A percentile compares a stretch with the other conserved stretches of the same genome.
Conservation (phyloP, 2,113 vertebrate species). For the Amphilophus citrinellus region DNA sequence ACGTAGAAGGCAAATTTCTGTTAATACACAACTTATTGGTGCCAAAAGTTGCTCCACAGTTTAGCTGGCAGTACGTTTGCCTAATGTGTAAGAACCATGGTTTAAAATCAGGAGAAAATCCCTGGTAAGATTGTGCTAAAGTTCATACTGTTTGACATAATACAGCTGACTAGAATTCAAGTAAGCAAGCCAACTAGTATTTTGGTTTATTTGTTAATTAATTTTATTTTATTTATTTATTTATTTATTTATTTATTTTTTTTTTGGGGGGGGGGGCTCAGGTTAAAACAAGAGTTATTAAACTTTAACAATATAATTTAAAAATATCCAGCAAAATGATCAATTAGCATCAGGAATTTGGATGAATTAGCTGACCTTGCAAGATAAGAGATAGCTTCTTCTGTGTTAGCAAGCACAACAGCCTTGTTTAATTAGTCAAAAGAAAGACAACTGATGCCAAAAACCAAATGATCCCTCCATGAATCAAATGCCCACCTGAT, state of each 20-base stretch:
- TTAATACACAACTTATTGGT: background rate
- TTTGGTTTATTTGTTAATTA: background rate
- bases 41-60: background rate
- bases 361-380: background rate
- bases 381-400: background rate
- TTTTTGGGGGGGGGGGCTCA: background rate
- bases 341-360: background rate
- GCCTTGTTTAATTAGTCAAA: background rate
- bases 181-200: background rate
- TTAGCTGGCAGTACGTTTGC: background rate
- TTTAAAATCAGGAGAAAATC: background rate
- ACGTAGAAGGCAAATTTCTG: background rate
- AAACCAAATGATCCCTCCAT: background rate
- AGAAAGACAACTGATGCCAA: background rate
- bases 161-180: background rate
- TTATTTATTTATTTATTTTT: background rate
- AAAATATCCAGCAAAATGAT: background rate
- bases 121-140: background rate
- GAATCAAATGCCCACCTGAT: background rate
- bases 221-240: no score
- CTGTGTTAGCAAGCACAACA: background rate
- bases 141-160: background rate
- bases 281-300: background rate
- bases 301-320: background rate
- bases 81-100: background rate